Conservation (phyloP, 2,888 invertebrate species). For the Stratiomys singularior region DNA sequence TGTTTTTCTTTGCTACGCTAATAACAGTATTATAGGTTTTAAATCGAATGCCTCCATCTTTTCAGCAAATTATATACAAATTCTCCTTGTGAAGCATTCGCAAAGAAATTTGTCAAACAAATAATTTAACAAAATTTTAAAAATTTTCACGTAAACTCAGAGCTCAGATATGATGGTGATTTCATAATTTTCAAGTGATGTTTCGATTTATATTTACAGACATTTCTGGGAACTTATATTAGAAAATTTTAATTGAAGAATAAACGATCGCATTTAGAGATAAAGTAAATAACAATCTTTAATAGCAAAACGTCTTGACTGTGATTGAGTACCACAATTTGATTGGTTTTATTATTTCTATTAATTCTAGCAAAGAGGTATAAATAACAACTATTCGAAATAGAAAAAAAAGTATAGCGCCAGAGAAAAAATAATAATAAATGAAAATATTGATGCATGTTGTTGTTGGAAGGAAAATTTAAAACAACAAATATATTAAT, state of each 20-base stretch:
- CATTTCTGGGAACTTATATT: neutral
- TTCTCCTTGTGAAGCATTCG: neutral
- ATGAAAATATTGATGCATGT: neutral
- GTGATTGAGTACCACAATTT: too few species aligned
- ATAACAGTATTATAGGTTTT: conserved; percentile 21
- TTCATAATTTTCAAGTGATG: neutral
- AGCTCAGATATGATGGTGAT: neutral
- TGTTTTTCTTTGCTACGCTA: conserved; percentile 20
- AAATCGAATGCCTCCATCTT: conserved; percentile 32
- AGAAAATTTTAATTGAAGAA: neutral
- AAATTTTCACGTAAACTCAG: neutral
- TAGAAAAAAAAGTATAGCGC: neutral
- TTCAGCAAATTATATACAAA: conserved; percentile 29
- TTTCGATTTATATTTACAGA: neutral
- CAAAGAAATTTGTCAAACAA: neutral
- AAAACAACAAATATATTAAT: conserved; percentile 15
- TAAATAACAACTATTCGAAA: neutral
- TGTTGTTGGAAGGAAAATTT: neutral
- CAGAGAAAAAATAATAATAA: neutral
- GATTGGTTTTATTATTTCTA: neutral
- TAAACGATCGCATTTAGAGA: too few species aligned
- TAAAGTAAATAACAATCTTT: too few species aligned
- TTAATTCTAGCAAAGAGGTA: conserved; percentile 11
- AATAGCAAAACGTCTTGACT: too few species aligned
- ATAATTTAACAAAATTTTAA: too few species aligned